Percentiles rank a stretch among this genome's conserved stretches.
Evolutionary conservation across 2,888 invertebrate genomes (phyloP).

Genomic region (Sclerodermus sp.): DNA sequence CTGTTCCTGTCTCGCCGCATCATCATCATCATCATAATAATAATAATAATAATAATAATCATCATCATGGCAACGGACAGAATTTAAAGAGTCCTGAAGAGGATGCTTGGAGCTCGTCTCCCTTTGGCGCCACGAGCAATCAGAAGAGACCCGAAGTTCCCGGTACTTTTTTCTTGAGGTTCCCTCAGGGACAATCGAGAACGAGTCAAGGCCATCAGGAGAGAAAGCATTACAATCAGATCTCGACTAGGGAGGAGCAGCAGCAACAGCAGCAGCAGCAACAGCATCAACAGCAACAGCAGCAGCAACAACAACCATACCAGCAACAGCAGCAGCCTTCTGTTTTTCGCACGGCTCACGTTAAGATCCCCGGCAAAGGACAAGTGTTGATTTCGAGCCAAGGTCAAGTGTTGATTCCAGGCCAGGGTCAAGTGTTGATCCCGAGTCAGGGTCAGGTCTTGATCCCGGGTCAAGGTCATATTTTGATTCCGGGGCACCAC

Average conservation of each 20-base stretch:
- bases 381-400: background rate
- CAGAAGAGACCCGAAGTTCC: too few relatives aligned
- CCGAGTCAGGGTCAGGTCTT: background rate
- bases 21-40: too few relatives aligned
- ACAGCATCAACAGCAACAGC: background rate
- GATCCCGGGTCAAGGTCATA: background rate
- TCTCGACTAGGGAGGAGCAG: background rate
- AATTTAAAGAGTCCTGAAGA: background rate
- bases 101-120: background rate
- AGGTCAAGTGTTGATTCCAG: background rate
- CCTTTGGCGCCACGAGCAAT: too few relatives aligned
- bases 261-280: background rate
- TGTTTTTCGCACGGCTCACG: background rate
- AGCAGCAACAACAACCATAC: background rate
- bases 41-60: too few relatives aligned
- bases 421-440: background rate
- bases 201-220: too few relatives aligned
- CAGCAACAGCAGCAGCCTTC: slow-evolving; percentile 4
- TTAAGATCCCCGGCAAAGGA: background rate
- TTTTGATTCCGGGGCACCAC: background rate
- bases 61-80: too few relatives aligned
- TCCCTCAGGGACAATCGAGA: too few relatives aligned
- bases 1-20: too few relatives aligned
- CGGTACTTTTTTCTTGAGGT: too few relatives aligned
- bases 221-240: too few relatives aligned